Base-by-base conservation (phyloP, 2,113 vertebrate species). In the Heliornis fulica region DNA sequence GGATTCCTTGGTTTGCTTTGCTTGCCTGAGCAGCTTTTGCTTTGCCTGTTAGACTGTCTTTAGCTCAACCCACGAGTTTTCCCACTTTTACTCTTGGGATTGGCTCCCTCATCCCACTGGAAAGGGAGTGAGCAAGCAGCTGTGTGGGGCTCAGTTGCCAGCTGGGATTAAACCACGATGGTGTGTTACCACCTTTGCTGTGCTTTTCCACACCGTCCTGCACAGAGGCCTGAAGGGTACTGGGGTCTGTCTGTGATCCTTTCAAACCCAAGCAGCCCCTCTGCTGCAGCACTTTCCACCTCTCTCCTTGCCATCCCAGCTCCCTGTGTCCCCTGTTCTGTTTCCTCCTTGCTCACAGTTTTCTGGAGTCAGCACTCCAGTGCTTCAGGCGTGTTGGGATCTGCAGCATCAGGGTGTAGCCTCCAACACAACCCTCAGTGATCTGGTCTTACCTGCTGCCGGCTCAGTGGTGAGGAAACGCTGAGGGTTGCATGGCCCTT, bases 371-470 rank as follows among this genome's bases (percentile, higher is more conserved):
- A 25, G 83, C 50, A 14, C 93, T 85, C 40, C 2, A 0, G 54
- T 56, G 75, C 2, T 4, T 46, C 54, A 91, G 93, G 93, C 97
- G 1, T 94, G 97, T 96, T 96, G 76, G 90, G 93, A 97, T 97
- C 84, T 97, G 97, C 89, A 97, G 87, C 86, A 65, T 46, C 69
- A 48, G 94, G 96, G 96, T 94, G 96, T 94, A 93, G 85, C 76
- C 95, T 95, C 78, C 25, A 1, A 91, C 92, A 91, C 94, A 93
- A 93, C 10, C 95, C 90, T 92, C 87, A 29, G 66, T 54, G 95
- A 97, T 95, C 97, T 96, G 96, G 97, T 97, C 83, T 92, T 97
- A 97, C 97, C 95, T 95, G 97, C 97, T 97, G 82, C 18, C 22
- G 15, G 32, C 82, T 96, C 85, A 23, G 83, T 0, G 1, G 72